phyloP scores from a whole-genome alignment of 2,888 invertebrate genomes.

The Noctua fimbriata region DNA sequence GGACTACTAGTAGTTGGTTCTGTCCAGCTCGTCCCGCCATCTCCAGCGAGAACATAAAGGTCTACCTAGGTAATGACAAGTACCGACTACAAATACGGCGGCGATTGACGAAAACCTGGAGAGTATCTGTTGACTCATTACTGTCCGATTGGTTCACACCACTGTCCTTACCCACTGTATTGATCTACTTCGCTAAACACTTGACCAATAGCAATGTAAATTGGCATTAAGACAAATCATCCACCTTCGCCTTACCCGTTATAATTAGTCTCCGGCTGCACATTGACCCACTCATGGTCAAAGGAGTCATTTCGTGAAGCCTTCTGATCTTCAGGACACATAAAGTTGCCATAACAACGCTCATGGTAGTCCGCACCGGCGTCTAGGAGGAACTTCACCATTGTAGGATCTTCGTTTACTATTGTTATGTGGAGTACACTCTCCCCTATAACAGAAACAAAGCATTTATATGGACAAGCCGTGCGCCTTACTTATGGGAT shows the following conservation, averaged over 20 bases:
- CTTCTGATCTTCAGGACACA: slow-evolving; percentile 99
- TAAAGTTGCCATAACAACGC: slow-evolving; percentile 98
- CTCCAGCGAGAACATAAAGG: too few species aligned
- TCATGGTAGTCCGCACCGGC: slow-evolving; percentile 97
- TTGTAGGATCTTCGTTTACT: slow-evolving; percentile 99
- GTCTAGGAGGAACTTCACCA: slow-evolving; percentile 98
- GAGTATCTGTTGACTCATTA: too few species aligned
- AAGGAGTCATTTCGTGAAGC: slow-evolving; percentile 95
- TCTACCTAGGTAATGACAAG: too few species aligned
- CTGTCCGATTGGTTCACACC: too few species aligned
- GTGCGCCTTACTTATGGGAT: background rate
- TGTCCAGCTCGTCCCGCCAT: too few species aligned
- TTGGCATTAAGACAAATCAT: background rate
- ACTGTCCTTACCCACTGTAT: too few species aligned
- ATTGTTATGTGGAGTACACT: slow-evolving; percentile 99
- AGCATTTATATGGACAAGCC: background rate
- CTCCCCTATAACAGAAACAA: slow-evolving; percentile 91
- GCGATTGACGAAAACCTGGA: too few species aligned
- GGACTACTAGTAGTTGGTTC: too few species aligned
- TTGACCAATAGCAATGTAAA: background rate
- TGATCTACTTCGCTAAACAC: background rate
- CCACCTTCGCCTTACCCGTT: slow-evolving; percentile 76
- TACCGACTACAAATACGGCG: too few species aligned
- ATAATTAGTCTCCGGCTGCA: slow-evolving; percentile 95
- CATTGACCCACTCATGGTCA: slow-evolving; percentile 97